Evolutionary conservation across 2,113 vertebrate genomes (phyloP).

Genomic region (Anas platyrhynchos): DNA sequence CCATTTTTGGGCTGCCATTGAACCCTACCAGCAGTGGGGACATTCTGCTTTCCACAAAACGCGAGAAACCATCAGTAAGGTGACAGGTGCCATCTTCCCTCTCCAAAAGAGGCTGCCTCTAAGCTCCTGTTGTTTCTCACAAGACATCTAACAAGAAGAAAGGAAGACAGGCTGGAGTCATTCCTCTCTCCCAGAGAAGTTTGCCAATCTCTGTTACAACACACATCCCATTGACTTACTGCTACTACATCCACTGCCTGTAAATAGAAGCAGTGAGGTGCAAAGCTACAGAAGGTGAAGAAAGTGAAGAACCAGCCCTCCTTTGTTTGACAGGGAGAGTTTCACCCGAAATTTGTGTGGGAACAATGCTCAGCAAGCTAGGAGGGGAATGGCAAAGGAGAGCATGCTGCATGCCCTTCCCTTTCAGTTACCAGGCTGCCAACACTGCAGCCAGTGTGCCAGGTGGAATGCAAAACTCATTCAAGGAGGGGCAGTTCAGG

Average conservation of each 20-base stretch:
- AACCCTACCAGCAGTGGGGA: background rate
- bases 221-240: fast-evolving
- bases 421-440: background rate
- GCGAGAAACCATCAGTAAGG: background rate
- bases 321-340: background rate
- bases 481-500: background rate
- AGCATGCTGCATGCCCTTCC: background rate
- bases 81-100: background rate
- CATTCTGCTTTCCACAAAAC: background rate
- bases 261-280: background rate
- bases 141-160: background rate
- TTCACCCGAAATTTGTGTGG: background rate
- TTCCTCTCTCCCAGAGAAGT: background rate
- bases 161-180: background rate
- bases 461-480: background rate
- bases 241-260: background rate
- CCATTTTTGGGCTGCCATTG: background rate
- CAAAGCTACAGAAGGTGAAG: background rate
- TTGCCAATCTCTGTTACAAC: background rate
- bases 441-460: background rate
- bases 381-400: background rate
- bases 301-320: background rate
- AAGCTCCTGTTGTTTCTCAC: background rate
- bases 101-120: background rate
- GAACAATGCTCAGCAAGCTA: background rate